A percentile compares a stretch with the other conserved stretches of the same genome.
These are phyloP conservation scores for Ceyx cyanopectus DNA, from an alignment of 2,113 vertebrate species.

Conservation along the genomic window DNA sequence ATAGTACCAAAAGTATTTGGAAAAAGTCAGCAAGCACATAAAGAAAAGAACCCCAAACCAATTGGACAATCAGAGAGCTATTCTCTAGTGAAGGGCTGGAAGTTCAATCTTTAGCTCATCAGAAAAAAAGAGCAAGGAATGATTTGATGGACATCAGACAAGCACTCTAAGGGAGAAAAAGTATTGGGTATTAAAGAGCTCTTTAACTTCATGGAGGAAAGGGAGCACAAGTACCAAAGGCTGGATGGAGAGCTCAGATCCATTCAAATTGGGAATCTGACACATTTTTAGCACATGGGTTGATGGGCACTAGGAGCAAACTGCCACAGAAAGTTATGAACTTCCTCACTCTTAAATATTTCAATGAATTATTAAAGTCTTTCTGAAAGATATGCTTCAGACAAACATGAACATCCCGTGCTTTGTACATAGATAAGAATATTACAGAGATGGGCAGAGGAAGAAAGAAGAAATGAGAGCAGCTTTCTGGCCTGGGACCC, in stretches of 20 bases:
- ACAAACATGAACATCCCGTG: constrained; percentile 25
- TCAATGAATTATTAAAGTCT: constrained; percentile 42
- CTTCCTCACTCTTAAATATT: constrained; percentile 43
- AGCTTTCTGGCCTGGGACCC: background rate
- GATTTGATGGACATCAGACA: background rate
- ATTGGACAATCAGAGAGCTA: background rate
- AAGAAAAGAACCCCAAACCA: background rate
- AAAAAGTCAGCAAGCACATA: background rate
- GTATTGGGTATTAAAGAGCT: background rate
- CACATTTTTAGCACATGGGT: background rate
- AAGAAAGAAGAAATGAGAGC: background rate
- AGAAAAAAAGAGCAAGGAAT: background rate
- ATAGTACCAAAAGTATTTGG: background rate
- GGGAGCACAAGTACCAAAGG: background rate
- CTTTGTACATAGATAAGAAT: background rate
- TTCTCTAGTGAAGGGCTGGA: background rate
- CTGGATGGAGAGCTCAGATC: background rate
- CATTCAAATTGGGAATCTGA: rapidly evolving
- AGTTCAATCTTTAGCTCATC: background rate
- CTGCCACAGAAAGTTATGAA: constrained; percentile 15
- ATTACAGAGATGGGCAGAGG: background rate
- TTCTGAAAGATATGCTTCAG: constrained; percentile 37
- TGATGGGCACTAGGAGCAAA: background rate
- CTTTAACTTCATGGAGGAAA: background rate
- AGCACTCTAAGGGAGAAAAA: background rate